phyloP scores from a whole-genome alignment of 2,888 invertebrate species.

The Athrips mouffetella region DNA sequence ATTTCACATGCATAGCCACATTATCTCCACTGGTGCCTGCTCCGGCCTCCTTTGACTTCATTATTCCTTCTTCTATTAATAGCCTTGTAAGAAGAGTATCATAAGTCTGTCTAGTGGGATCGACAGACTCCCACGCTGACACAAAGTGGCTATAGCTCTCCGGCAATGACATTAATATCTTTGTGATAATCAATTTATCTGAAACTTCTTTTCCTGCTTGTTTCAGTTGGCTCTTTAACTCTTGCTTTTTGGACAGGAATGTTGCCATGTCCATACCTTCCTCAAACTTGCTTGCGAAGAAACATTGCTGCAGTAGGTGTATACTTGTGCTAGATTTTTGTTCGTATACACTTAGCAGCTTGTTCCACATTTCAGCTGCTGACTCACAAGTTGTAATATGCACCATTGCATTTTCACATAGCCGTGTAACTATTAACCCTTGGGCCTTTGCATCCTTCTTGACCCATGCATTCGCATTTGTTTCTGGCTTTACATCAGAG shows the following conservation, averaged over 20 bases:
- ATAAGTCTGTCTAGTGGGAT: conserved; percentile 21
- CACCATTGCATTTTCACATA: conserved; percentile 18
- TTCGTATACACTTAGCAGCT: conserved; percentile 29
- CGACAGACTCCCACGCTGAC: conserved; percentile 34
- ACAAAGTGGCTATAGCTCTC: conserved; percentile 40
- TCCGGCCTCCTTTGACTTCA: conserved; percentile 17
- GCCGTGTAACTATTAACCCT: conserved; percentile 17
- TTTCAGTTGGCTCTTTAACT: neutral
- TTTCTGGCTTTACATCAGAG: neutral
- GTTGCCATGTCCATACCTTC: neutral
- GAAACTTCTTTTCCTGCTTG: conserved; percentile 3
- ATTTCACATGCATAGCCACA: too few relatives aligned
- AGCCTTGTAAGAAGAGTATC: conserved; percentile 29
- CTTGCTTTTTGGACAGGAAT: neutral
- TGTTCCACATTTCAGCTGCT: conserved; percentile 24
- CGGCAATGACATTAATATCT: conserved; percentile 37
- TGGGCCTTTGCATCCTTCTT: conserved; percentile 21
- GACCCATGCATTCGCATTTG: conserved; percentile 4
- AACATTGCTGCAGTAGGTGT: conserved; percentile 2
- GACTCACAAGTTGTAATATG: conserved; percentile 20
- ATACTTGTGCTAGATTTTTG: conserved; percentile 25
- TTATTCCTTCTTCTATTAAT: conserved; percentile 28
- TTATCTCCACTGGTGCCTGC: neutral
- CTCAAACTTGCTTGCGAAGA: neutral
- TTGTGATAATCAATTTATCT: conserved; percentile 33